Percentiles rank a stretch among this genome's conserved stretches.
Conservation (phyloP, 2,888 invertebrate species). For the Cephus pulcher region DNA sequence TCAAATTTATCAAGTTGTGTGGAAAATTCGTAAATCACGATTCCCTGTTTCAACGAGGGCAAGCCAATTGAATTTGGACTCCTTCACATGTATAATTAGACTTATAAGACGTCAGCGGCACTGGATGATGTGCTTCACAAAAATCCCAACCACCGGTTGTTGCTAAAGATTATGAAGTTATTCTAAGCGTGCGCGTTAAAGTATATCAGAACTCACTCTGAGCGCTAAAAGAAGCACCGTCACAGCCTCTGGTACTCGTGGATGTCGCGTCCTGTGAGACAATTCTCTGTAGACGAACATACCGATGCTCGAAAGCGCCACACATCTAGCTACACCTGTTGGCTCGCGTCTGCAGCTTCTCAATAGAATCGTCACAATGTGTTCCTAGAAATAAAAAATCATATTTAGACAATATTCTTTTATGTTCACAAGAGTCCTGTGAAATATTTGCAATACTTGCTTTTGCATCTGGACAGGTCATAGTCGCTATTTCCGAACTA, state of each 20-base stretch:
- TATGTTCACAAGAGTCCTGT: constrained; percentile 8
- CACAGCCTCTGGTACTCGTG: constrained; percentile 76
- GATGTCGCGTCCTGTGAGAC: constrained; percentile 72
- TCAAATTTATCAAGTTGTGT: background rate
- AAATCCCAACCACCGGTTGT: background rate
- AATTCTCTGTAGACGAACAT: constrained; percentile 78
- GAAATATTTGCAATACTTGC: constrained; percentile 61
- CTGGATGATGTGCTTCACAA: background rate
- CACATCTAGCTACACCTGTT: constrained; percentile 87
- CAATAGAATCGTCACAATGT: constrained; percentile 87
- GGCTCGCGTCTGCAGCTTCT: constrained; percentile 91
- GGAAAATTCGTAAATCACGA: background rate
- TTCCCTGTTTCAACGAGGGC: background rate
- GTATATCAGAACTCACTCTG: constrained; percentile 69
- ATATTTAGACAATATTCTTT: background rate
- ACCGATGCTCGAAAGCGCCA: constrained; percentile 88
- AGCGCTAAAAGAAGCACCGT: constrained; percentile 76
- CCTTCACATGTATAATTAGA: background rate
- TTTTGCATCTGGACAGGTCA: constrained; percentile 81
- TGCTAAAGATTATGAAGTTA: background rate
- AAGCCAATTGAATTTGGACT: background rate
- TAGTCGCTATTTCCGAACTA: constrained; percentile 69
- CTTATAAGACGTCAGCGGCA: background rate
- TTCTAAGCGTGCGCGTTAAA: background rate
- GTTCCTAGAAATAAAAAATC: constrained; percentile 73